These are phyloP conservation scores for Brachyptera risi DNA, from an alignment of 2,888 invertebrate genomes.

Conservation along the genomic window DNA sequence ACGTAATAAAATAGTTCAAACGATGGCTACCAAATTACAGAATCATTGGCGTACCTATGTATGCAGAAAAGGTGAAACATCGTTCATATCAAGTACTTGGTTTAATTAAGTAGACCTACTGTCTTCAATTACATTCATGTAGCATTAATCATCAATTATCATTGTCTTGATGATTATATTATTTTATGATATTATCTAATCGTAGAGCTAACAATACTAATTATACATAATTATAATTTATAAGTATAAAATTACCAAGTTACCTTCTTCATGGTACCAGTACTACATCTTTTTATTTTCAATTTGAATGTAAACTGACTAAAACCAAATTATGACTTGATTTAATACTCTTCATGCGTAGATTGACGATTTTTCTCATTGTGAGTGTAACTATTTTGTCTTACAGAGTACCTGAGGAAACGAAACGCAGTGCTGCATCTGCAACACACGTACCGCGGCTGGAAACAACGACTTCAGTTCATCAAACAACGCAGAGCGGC, in stretches of 20 bases:
- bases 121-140: too few species aligned
- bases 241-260: too few species aligned
- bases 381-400: too few species aligned
- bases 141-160: background rate
- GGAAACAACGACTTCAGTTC: conserved; percentile 78
- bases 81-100: too few species aligned
- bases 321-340: too few species aligned
- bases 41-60: conserved; percentile 65
- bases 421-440: conserved; percentile 67
- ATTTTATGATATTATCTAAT: too few species aligned
- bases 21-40: conserved; percentile 71
- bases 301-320: too few species aligned
- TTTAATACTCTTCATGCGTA: too few species aligned
- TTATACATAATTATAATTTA: too few species aligned
- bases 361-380: too few species aligned
- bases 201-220: background rate
- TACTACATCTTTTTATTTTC: too few species aligned
- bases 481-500: conserved; percentile 76
- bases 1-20: conserved; percentile 63
- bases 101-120: background rate
- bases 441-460: conserved; percentile 81
- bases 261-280: too few species aligned
- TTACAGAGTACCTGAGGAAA: conserved; percentile 58
- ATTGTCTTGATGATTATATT: background rate
- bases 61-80: conserved; percentile 52